Evolutionary conservation across 2,888 invertebrate genomes (phyloP).

Genomic region (Pelosia muscerda): DNA sequence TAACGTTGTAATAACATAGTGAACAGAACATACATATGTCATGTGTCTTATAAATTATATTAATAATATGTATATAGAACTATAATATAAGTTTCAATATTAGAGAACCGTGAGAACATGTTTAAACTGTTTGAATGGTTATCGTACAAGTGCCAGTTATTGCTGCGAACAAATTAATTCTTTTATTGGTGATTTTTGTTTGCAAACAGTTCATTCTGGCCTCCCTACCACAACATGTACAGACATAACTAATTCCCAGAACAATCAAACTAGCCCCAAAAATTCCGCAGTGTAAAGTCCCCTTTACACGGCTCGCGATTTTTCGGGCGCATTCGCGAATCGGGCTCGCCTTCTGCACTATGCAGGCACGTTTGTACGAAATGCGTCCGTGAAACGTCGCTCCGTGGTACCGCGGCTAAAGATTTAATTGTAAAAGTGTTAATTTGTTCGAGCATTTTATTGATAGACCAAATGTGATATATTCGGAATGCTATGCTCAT

Average conservation of each 20-base stretch:
- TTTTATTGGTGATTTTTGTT: neutral
- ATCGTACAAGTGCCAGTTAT: slow-evolving; percentile 17
- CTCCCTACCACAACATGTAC: no score
- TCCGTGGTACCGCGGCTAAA: no score
- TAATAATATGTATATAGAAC: slow-evolving; percentile 26
- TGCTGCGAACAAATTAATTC: slow-evolving; percentile 6
- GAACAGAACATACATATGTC: slow-evolving; percentile 22
- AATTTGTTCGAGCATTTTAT: slow-evolving; percentile 32
- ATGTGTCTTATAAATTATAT: slow-evolving; percentile 42
- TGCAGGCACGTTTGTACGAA: no score
- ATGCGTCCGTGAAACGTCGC: no score
- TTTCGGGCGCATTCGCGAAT: no score
- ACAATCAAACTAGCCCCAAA: no score
- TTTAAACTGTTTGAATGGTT: slow-evolving; percentile 4
- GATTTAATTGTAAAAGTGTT: slow-evolving; percentile 14
- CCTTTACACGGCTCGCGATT: no score
- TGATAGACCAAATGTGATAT: slow-evolving; percentile 47
- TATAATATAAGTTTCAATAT: slow-evolving; percentile 10
- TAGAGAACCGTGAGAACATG: neutral
- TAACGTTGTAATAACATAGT: slow-evolving; percentile 2
- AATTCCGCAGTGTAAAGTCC: no score
- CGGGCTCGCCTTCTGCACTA: no score
- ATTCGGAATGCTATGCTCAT: slow-evolving; percentile 32
- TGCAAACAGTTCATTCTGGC: neutral
- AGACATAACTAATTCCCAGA: no score